Evolutionary conservation across 2,113 vertebrate genomes (phyloP), one percentile per base, ranked within the genome.

Genomic region (Platysteira castanea): DNA sequence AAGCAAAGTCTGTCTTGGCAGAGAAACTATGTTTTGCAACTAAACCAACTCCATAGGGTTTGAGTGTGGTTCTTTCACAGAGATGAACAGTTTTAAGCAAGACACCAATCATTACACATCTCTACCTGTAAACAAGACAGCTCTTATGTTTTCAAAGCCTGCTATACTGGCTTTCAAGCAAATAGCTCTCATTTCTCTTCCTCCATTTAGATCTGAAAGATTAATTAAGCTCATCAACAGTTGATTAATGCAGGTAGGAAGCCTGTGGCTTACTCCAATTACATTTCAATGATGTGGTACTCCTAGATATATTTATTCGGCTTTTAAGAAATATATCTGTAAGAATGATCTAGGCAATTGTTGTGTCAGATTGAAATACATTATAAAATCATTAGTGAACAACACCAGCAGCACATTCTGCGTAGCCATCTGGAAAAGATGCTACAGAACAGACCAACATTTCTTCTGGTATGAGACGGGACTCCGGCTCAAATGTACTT

Each of bases 211-310:
- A 96, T 96, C 59, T 83, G 67, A 85, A 79, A 96, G 95, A 95
- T 94, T 96, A 97, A 96, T 94, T 96, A 96, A 93, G 85, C 93
- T 95, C 68, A 90, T 96, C 92, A 96, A 70, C 54, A 67, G 79
- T 71, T 96, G 95, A 97, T 95, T 97, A 96, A 97, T 93, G 75
- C 82, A 96, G 95, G 95, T 96, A 88, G 79, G 71, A 97, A 95
- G 92, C 85, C 79, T 84, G 76, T 94, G 78, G 91, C 87, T 96
- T 96, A 78, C 71, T 96, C 78, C 90, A 94, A 91, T 96, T 96
- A 94, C 24, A 30, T 67, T 93, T 54, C 89, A 78, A 88, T 95
- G 82, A 96, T 80, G 64, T 54, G 75, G 60, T 76, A 87, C 74
- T 78, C 75, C 64, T 83, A 77, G 50, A 86, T 52, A 28, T 85